Evolutionary conservation across 2,888 invertebrate genomes (phyloP).

Genomic region (Torymus texanus): DNA sequence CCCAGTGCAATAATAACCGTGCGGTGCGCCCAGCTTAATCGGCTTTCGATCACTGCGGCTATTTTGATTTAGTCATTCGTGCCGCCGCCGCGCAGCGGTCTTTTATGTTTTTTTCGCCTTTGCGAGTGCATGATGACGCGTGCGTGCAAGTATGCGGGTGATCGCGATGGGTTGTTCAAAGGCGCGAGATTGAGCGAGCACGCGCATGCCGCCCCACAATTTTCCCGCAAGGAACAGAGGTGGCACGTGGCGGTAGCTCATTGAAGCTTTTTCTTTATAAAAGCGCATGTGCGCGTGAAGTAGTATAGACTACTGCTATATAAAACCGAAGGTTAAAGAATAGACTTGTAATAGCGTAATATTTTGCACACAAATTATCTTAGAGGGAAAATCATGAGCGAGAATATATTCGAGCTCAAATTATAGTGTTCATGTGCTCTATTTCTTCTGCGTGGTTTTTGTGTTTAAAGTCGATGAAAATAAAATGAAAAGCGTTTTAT

Average conservation of each 20-base stretch:
- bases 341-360: background rate
- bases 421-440: no score
- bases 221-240: background rate
- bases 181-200: slow-evolving; percentile 4
- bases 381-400: no score
- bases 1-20: slow-evolving; percentile 55
- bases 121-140: background rate
- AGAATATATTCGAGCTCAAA: no score
- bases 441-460: no score
- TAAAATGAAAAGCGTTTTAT: no score
- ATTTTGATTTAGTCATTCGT: slow-evolving; percentile 62
- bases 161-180: background rate
- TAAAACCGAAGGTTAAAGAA: background rate
- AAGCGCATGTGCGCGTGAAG: no score
- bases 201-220: slow-evolving; percentile 29
- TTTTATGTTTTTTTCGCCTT: slow-evolving; percentile 11
- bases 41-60: slow-evolving; percentile 58
- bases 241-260: background rate
- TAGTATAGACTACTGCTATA: no score
- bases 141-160: slow-evolving; percentile 9
- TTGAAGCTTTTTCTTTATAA: slow-evolving; percentile 25
- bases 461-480: no score
- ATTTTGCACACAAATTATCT: no score
- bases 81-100: slow-evolving; percentile 3
- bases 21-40: slow-evolving; percentile 56